A percentile compares a stretch with the other conserved stretches of the same genome.
These are phyloP conservation scores for Amniataba percoides DNA, from an alignment of 2,797 vertebrate genomes.

Conservation along the genomic window DNA sequence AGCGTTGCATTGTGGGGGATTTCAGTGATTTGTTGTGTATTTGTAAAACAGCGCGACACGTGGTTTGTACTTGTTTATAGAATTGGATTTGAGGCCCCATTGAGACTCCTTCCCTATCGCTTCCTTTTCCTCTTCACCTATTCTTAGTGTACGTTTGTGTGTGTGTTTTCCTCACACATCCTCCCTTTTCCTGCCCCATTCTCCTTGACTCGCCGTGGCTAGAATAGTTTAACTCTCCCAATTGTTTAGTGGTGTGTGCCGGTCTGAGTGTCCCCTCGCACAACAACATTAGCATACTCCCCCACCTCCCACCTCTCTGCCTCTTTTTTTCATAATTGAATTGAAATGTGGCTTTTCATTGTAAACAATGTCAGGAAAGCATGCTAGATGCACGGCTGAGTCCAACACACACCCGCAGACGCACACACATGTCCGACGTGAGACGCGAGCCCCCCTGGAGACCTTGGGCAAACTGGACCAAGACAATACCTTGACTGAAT, in stretches of 20 bases:
- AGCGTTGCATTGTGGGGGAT: slow-evolving; percentile 17
- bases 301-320: slow-evolving; percentile 27
- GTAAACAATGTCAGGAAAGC: slow-evolving; percentile 78
- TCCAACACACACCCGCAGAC: slow-evolving; percentile 17
- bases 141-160: slow-evolving; percentile 69
- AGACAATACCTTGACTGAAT: slow-evolving; percentile 65
- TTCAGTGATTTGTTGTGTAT: slow-evolving; percentile 46
- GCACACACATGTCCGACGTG: slow-evolving; percentile 27
- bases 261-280: slow-evolving; percentile 45
- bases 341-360: slow-evolving; percentile 64
- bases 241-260: slow-evolving; percentile 61
- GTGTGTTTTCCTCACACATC: slow-evolving; percentile 63
- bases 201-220: slow-evolving; percentile 41
- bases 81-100: slow-evolving; percentile 51
- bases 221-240: slow-evolving; percentile 39
- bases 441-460: slow-evolving; percentile 36
- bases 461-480: slow-evolving; percentile 56
- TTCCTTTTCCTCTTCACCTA: slow-evolving; percentile 76
- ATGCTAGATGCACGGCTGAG: slow-evolving; percentile 45
- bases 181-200: slow-evolving; percentile 72
- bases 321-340: slow-evolving; percentile 61
- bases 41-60: slow-evolving; percentile 38
- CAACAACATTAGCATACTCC: slow-evolving; percentile 71
- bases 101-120: slow-evolving; percentile 67
- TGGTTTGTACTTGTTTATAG: slow-evolving; percentile 73